Evolutionary conservation across 2,113 vertebrate genomes (phyloP).

Genomic region (Rhinolophus sinicus): DNA sequence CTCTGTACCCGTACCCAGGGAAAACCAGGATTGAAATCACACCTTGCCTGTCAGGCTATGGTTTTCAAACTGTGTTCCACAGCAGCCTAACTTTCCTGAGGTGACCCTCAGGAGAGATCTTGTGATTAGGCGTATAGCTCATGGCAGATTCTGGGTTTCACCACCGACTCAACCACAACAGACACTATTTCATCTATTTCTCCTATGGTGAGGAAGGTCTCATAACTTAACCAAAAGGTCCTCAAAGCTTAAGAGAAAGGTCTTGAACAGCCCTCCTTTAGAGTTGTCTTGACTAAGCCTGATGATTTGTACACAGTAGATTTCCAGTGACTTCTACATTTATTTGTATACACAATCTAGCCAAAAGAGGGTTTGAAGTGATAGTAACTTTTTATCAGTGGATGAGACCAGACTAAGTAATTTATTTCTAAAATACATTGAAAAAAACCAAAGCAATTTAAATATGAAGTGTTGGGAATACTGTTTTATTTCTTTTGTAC

Average conservation of each 20-base stretch:
- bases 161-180: not conserved
- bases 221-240: not conserved
- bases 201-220: not conserved
- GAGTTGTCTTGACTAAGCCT: not conserved
- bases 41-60: not conserved
- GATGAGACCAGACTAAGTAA: conserved; percentile 42
- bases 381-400: conserved; percentile 47
- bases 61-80: not conserved
- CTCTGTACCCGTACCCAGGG: not conserved
- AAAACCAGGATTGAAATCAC: not conserved
- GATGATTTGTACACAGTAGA: not conserved
- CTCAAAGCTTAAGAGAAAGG: not conserved
- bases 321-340: not conserved
- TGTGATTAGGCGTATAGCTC: not conserved
- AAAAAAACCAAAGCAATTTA: conserved; percentile 45
- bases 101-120: not conserved
- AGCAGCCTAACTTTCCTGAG: not conserved
- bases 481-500: conserved; percentile 41
- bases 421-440: conserved; percentile 51
- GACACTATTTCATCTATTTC: not conserved
- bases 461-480: conserved; percentile 22
- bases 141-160: not conserved
- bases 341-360: not conserved
- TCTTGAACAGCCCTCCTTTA: not conserved
- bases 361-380: conserved; percentile 20